Evolutionary conservation across 2,888 invertebrate species (phyloP).

Genomic region (Scaptomyza polygonia): DNA sequence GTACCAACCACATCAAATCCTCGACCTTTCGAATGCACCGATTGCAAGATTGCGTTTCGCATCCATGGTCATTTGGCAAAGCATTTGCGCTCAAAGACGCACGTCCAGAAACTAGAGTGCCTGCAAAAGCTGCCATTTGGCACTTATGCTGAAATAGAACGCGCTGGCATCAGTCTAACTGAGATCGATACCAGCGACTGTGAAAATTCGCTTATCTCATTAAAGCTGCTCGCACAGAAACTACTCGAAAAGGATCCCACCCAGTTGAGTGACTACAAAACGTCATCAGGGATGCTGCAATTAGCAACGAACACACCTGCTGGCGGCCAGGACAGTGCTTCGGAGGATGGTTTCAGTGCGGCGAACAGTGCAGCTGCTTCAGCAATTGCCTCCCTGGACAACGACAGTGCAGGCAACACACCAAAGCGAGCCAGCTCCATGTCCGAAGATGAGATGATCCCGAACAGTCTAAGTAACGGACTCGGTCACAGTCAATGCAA

Average conservation of each 20-base stretch:
- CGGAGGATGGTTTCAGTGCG: constrained; percentile 83
- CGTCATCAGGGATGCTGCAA: constrained; percentile 81
- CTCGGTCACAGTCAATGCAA: constrained; percentile 56
- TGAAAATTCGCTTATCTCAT: constrained; percentile 95
- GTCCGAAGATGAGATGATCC: constrained; percentile 77
- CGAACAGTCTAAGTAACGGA: constrained; percentile 56
- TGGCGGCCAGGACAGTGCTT: constrained; percentile 81
- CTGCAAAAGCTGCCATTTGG: constrained; percentile 96
- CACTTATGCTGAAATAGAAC: constrained; percentile 96
- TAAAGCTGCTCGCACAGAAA: constrained; percentile 92
- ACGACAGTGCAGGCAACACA: constrained; percentile 81
- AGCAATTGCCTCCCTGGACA: constrained; percentile 81
- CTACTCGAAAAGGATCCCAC: constrained; percentile 92
- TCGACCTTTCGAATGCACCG: constrained; percentile 97
- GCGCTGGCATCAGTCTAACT: constrained; percentile 94
- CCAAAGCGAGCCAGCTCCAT: constrained; percentile 78
- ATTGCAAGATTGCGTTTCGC: constrained; percentile 97
- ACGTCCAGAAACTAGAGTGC: constrained; percentile 96
- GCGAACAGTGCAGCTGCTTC: constrained; percentile 79
- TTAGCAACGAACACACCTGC: constrained; percentile 58
- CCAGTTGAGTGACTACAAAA: constrained; percentile 87
- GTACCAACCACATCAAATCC: constrained; percentile 95
- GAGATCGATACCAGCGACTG: constrained; percentile 98
- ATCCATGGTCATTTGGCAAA: constrained; percentile 99
- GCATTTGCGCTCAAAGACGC: constrained; percentile 97